phyloP scores from a whole-genome alignment of 23 tunicate species.

The Clavelina lepadiformis region DNA sequence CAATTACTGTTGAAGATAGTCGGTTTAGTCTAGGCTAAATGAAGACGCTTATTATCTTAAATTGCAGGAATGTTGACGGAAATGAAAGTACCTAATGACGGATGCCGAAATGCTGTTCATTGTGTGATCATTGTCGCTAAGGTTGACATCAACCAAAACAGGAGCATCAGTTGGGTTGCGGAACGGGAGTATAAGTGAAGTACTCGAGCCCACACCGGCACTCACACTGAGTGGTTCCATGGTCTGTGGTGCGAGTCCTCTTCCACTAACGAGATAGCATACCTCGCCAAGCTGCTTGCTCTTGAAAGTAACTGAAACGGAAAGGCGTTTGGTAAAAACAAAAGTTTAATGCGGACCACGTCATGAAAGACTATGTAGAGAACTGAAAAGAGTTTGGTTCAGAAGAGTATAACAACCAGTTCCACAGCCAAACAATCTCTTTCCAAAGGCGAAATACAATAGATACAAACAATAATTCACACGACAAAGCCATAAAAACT shows the following conservation, averaged over 20 bases:
- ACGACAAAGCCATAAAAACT: too few relatives aligned
- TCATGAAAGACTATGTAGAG: background rate
- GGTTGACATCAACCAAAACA: slow-evolving; percentile 53
- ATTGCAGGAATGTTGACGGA: too few relatives aligned
- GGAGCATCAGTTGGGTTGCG: slow-evolving; percentile 71
- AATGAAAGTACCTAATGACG: slow-evolving; percentile 53
- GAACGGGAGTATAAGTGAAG: slow-evolving; percentile 85
- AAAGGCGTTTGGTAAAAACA: slow-evolving; percentile 6
- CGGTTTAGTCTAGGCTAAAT: too few relatives aligned
- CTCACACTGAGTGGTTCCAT: slow-evolving; percentile 88
- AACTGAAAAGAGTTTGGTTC: background rate
- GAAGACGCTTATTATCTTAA: too few relatives aligned
- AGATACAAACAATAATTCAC: too few relatives aligned
- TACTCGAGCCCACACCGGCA: slow-evolving; percentile 76
- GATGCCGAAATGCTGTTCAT: slow-evolving; percentile 63
- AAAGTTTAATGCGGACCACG: background rate
- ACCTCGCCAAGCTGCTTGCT: slow-evolving; percentile 84
- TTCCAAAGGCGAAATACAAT: background rate
- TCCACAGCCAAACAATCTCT: background rate
- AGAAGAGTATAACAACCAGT: too few relatives aligned
- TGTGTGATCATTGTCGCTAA: slow-evolving; percentile 57
- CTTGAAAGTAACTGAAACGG: slow-evolving; percentile 44
- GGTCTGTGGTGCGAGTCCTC: slow-evolving; percentile 71
- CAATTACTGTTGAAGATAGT: too few relatives aligned
- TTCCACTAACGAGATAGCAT: slow-evolving; percentile 52